phyloP scores from a whole-genome alignment of 2,888 invertebrate genomes.

The Tipula vernalis region DNA sequence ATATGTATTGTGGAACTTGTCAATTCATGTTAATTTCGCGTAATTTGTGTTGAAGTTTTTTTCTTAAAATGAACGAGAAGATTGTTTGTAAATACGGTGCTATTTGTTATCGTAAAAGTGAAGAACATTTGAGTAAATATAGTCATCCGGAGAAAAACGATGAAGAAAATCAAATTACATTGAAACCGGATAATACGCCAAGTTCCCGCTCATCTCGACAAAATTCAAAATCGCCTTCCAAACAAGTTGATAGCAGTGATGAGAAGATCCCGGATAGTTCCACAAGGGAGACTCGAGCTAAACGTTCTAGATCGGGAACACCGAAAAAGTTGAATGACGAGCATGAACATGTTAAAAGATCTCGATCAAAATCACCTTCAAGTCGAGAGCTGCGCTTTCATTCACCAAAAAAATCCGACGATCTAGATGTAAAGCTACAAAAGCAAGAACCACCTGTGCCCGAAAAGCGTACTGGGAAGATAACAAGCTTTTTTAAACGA shows the following conservation, averaged over 20 bases:
- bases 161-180: neutral
- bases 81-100: slow-evolving; percentile 61
- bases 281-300: neutral
- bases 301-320: neutral
- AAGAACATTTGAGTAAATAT: slow-evolving; percentile 55
- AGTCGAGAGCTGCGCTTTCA: neutral
- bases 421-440: neutral
- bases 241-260: slow-evolving; percentile 10
- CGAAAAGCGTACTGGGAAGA: neutral
- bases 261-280: neutral
- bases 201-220: neutral
- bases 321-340: neutral
- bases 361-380: neutral
- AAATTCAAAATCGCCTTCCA: neutral
- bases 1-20: neutral
- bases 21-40: neutral
- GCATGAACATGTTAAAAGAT: neutral
- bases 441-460: neutral
- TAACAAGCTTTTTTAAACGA: neutral
- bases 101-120: slow-evolving; percentile 73
- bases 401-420: neutral
- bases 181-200: neutral
- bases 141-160: slow-evolving; percentile 53
- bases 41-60: neutral
- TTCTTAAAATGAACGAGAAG: slow-evolving; percentile 26